phyloP scores from a whole-genome alignment of 2,113 vertebrate species.

The Alligator mississippiensis region DNA sequence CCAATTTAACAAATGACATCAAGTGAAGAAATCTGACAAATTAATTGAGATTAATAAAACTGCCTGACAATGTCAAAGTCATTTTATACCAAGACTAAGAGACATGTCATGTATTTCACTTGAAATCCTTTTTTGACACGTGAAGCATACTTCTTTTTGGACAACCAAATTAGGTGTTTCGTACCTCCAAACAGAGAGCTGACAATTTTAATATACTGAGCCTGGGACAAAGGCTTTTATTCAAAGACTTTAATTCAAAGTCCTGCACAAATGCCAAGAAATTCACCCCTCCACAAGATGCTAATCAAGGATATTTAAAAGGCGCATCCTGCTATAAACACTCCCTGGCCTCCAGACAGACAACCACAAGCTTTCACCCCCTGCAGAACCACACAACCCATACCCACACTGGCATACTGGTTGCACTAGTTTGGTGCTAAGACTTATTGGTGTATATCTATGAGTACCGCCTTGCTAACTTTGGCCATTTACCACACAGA shows the following conservation, averaged over 20 bases:
- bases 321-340: too few relatives aligned
- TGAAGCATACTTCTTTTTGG: accelerated
- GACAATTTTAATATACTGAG: background rate
- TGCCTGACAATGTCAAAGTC: background rate
- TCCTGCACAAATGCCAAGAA: too few relatives aligned
- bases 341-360: too few relatives aligned
- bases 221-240: background rate
- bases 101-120: background rate
- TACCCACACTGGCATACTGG: too few relatives aligned
- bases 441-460: too few relatives aligned
- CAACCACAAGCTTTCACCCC: too few relatives aligned
- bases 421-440: too few relatives aligned
- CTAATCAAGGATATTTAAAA: too few relatives aligned
- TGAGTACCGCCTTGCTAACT: too few relatives aligned
- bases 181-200: background rate
- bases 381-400: too few relatives aligned
- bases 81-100: background rate
- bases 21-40: background rate
- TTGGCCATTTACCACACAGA: too few relatives aligned
- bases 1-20: background rate
- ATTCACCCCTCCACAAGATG: too few relatives aligned
- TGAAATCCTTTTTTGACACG: background rate
- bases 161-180: background rate
- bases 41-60: background rate
- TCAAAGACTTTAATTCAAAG: background rate